Conservation (phyloP, 2,113 vertebrate genomes). For the Oreochromis niloticus region DNA sequence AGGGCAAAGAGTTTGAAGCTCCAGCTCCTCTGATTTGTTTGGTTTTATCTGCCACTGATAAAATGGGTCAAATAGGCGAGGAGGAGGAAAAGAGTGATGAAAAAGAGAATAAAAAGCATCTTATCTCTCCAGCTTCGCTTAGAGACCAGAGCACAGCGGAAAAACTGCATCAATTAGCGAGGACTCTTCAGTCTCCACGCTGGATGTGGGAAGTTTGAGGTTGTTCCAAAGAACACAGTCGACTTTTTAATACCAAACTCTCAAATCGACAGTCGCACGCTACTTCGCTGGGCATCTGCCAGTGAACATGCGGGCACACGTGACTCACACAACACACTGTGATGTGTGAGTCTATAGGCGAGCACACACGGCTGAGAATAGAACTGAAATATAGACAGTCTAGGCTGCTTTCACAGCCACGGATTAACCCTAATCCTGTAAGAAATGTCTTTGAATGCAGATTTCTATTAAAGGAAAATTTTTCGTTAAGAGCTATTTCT, state of each 20-base stretch:
- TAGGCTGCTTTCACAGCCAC: constrained; percentile 44
- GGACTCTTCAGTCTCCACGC: not conserved
- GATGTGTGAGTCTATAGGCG: not conserved
- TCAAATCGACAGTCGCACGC: not conserved
- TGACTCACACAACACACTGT: not conserved
- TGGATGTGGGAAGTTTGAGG: constrained; percentile 10
- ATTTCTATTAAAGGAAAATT: constrained; percentile 30
- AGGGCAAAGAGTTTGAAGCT: not conserved
- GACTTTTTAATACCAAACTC: constrained; percentile 30
- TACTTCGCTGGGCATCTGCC: not conserved
- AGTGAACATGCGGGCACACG: not conserved
- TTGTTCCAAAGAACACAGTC: constrained; percentile 29
- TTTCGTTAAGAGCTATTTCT: not conserved
- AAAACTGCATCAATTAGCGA: constrained; percentile 28
- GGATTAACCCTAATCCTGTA: constrained; percentile 58
- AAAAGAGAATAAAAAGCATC: constrained; percentile 13
- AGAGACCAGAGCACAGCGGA: not conserved
- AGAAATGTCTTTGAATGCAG: constrained; percentile 46
- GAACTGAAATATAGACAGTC: constrained; percentile 17
- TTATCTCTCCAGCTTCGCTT: constrained; percentile 12
- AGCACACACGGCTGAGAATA: not conserved
- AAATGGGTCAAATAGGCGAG: constrained; percentile 51
- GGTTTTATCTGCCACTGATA: constrained; percentile 49
- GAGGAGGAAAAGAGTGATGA: constrained; percentile 12
- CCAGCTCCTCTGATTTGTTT: constrained; percentile 28